Conservation (phyloP, 2,113 vertebrate genomes). For the Antigone vipio region DNA sequence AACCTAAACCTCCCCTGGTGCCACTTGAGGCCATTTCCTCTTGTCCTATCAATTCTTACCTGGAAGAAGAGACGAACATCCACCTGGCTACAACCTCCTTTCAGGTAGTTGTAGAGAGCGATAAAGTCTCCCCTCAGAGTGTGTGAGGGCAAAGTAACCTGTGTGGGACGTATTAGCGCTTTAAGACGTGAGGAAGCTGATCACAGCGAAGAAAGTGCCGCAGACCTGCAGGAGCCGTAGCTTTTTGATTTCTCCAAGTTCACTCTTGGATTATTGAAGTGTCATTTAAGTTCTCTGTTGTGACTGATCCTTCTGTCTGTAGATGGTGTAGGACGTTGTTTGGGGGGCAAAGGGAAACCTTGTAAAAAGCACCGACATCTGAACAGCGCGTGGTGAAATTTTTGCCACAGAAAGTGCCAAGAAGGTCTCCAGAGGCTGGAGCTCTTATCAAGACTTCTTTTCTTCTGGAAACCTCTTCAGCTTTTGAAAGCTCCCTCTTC, state of each 20-base stretch:
- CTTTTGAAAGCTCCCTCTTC: neutral
- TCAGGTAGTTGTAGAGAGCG: neutral
- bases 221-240: neutral
- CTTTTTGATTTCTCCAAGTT: neutral
- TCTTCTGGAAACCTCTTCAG: neutral
- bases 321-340: no score
- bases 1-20: neutral
- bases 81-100: neutral
- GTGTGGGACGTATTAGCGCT: neutral
- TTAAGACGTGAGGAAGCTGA: neutral
- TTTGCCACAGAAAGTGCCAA: neutral
- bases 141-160: neutral
- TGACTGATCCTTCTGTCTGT: neutral
- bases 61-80: neutral
- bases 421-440: neutral
- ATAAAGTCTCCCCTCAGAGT: neutral
- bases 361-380: neutral
- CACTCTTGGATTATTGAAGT: neutral
- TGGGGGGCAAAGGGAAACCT: neutral
- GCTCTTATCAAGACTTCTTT: neutral
- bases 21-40: neutral
- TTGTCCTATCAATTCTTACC: neutral
- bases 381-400: fast-evolving
- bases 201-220: neutral
- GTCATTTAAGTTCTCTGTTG: neutral